phyloP scores from a whole-genome alignment of 2,797 vertebrate genomes.

The Antennarius maculatus region DNA sequence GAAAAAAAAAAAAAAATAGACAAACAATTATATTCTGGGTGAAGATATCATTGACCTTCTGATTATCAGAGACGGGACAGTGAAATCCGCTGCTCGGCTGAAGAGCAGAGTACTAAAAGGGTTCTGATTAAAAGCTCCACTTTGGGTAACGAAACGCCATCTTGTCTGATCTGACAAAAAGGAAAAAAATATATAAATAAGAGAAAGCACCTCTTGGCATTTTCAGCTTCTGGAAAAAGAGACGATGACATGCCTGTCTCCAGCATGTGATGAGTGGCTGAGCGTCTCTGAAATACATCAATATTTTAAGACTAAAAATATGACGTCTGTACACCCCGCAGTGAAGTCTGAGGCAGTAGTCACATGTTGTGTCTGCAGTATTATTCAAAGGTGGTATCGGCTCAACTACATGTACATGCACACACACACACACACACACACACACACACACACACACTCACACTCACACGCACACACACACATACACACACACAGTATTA shows the following conservation, averaged over 20 bases:
- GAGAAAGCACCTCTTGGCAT: conserved; percentile 35
- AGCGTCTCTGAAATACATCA: conserved; percentile 1
- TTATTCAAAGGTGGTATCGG: conserved; percentile 12
- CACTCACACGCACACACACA: too few species aligned
- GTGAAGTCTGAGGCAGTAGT: conserved; percentile 1
- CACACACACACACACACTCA: too few species aligned
- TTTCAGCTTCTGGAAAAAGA: conserved; percentile 39
- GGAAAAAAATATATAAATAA: conserved; percentile 2
- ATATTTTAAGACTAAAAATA: conserved; percentile 22
- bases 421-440: not conserved
- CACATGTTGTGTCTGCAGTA: conserved; percentile 6
- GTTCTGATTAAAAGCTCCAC: conserved; percentile 55
- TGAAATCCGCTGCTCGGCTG: conserved; percentile 13
- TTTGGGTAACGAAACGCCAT: conserved; percentile 54
- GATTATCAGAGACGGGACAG: conserved; percentile 26
- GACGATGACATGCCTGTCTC: conserved; percentile 21
- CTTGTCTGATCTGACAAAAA: conserved; percentile 38
- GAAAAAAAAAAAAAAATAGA: not conserved
- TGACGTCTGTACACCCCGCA: conserved; percentile 5
- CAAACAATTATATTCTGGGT: not conserved
- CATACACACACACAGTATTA: too few species aligned
- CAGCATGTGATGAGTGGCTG: not conserved
- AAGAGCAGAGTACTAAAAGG: conserved; percentile 45
- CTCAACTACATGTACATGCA: not conserved
- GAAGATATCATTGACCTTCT: conserved; percentile 23